Evolutionary conservation across 2,113 vertebrate species (phyloP), one percentile per base, ranked within the genome.

Genomic region (Laterallus jamaicensis): DNA sequence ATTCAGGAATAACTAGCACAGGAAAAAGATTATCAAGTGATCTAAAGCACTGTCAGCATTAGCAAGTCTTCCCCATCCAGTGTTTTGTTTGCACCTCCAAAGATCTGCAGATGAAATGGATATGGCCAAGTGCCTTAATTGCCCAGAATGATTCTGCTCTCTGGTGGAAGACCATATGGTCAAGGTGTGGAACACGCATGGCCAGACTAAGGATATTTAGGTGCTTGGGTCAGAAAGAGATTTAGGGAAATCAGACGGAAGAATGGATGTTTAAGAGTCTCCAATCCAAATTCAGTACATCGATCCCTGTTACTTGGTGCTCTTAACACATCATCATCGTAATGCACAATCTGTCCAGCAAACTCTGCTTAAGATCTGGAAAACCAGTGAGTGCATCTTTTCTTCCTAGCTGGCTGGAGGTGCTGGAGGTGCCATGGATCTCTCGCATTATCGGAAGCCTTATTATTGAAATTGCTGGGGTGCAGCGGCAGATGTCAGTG

Each of bases 21-120:
- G 92, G 96, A 95, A 96, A 95, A 97, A 96, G 95, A 97, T 97
- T 97, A 97, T 75, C 93, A 86, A 92, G 86, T 74, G 64, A 94
- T 96, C 91, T 95, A 93, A 97, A 68, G 84, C n/a, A 19, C 90
- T 73, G 31, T 79, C n/a, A 69, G 75, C 91, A 42, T 95, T 69
- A 92, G 88, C 55, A 60, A 71, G 81, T 83, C 64, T 96, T 92
- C 40, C 59, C 88, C 40, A 58, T 74, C 83, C 91, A 89, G 86
- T 47, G 73, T 88, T 94, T 92, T 81, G 82, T 95, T 93, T 86
- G 64, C 58, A 39, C 50, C 79, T 73, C 94, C 64, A 39, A 92
- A 96, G 95, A 84, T 54, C 84, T n/a, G 42, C 31, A 55, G 96
- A 93, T 86, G 90, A 92, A 54, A 74, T 56, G 44, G 29, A 32